Percentiles rank a stretch among this genome's conserved stretches.
Conservation (phyloP, 2,797 vertebrate genomes). For the Discoglossus pictus region DNA sequence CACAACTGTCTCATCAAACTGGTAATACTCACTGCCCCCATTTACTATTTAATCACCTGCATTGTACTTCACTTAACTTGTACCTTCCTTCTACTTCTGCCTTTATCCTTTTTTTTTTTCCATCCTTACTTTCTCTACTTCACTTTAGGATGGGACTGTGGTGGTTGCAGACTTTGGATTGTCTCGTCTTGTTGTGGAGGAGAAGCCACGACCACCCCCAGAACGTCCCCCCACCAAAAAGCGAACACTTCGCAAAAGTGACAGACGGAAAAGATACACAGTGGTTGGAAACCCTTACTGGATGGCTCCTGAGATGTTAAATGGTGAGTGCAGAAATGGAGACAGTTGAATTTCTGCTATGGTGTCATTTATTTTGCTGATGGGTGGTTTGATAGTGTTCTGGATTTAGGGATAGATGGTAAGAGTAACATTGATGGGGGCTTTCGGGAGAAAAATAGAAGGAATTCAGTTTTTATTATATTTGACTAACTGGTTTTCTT, state of each 20-base stretch:
- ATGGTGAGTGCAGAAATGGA: too few relatives aligned
- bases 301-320: slow-evolving; percentile 97
- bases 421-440: too few relatives aligned
- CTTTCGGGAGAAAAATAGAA: too few relatives aligned
- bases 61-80: too few relatives aligned
- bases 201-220: slow-evolving; percentile 78
- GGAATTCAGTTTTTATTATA: too few relatives aligned
- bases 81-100: background rate
- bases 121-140: slow-evolving; percentile 17
- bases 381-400: too few relatives aligned
- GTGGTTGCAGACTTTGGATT: slow-evolving; percentile 93
- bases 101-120: slow-evolving; percentile 11
- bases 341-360: fast-evolving
- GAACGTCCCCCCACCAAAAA: slow-evolving; percentile 85
- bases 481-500: slow-evolving; percentile 40
- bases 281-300: slow-evolving; percentile 95
- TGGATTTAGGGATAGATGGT: too few relatives aligned
- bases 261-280: slow-evolving; percentile 90
- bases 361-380: too few relatives aligned
- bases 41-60: background rate
- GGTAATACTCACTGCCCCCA: slow-evolving; percentile 68
- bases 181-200: slow-evolving; percentile 86
- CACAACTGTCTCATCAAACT: slow-evolving; percentile 94
- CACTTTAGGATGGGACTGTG: slow-evolving; percentile 84
- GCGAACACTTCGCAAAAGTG: slow-evolving; percentile 79